A percentile compares a stretch with the other conserved stretches of the same genome.
These are phyloP conservation scores for Nomada flava DNA, from an alignment of 2,888 invertebrate species.

Conservation along the genomic window DNA sequence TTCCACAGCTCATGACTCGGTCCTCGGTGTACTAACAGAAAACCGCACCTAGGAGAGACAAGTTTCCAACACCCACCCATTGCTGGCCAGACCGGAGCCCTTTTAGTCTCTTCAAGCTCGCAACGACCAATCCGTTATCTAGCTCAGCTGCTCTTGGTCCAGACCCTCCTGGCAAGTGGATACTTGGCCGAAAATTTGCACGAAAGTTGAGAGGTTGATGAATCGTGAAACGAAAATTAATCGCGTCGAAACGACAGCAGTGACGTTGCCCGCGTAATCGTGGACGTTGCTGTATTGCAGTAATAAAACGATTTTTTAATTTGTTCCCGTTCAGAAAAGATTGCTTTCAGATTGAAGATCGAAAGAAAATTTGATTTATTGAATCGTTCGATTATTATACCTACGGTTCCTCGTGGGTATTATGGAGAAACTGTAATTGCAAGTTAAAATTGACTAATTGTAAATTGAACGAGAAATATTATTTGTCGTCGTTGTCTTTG, in stretches of 20 bases:
- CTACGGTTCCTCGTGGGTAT: too few species aligned
- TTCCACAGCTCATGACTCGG: constrained; percentile 50
- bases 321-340: too few species aligned
- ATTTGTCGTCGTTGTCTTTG: constrained; percentile 58
- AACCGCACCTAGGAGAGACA: constrained; percentile 73
- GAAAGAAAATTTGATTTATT: too few species aligned
- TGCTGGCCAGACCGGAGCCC: constrained; percentile 60
- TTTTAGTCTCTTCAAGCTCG: constrained; percentile 57
- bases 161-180: constrained; percentile 63
- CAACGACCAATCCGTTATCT: constrained; percentile 70
- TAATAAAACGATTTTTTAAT: too few species aligned
- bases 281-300: neutral
- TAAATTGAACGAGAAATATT: constrained; percentile 52
- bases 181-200: constrained; percentile 71
- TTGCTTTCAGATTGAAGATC: too few species aligned
- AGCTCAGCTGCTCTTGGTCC: constrained; percentile 68
- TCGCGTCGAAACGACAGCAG: constrained; percentile 65
- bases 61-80: constrained; percentile 68
- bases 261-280: constrained; percentile 36
- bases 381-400: too few species aligned
- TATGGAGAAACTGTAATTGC: too few species aligned
- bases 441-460: too few species aligned
- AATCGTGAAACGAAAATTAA: constrained; percentile 72
- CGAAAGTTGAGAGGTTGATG: constrained; percentile 67
- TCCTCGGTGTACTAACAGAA: constrained; percentile 65